These are phyloP conservation scores for Polymixis flavicincta DNA, from an alignment of 2,888 invertebrate genomes.

Conservation along the genomic window DNA sequence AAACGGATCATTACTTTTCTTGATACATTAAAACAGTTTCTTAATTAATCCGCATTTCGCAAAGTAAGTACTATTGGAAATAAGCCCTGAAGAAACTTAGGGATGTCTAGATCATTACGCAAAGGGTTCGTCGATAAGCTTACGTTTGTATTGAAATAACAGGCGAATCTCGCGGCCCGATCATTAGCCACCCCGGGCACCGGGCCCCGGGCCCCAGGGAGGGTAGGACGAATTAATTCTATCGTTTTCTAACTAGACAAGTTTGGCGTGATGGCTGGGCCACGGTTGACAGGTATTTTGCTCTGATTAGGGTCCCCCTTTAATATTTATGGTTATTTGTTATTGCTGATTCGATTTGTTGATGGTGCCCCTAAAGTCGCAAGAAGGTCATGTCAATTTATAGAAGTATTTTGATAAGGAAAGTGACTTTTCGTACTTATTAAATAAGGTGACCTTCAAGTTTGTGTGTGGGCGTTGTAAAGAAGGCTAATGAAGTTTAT, in stretches of 20 bases:
- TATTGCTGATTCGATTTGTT: slow-evolving; percentile 56
- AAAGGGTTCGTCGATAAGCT: slow-evolving; percentile 58
- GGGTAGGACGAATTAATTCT: slow-evolving; percentile 56
- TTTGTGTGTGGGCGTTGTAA: slow-evolving; percentile 10
- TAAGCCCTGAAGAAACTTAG: slow-evolving; percentile 45
- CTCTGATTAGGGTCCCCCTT: slow-evolving; percentile 63
- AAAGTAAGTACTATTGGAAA: slow-evolving; percentile 27
- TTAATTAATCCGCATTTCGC: slow-evolving; percentile 42
- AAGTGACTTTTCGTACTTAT: neutral
- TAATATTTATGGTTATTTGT: slow-evolving; percentile 61
- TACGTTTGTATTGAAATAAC: slow-evolving; percentile 57
- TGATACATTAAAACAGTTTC: slow-evolving; percentile 24
- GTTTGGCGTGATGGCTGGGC: slow-evolving; percentile 51
- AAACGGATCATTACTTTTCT: slow-evolving; percentile 34
- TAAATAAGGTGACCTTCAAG: slow-evolving; percentile 3
- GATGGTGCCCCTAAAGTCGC: slow-evolving; percentile 28
- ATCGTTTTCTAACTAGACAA: slow-evolving; percentile 63
- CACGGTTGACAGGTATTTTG: slow-evolving; percentile 66
- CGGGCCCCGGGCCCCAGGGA: neutral
- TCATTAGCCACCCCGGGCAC: slow-evolving; percentile 39
- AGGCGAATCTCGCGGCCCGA: slow-evolving; percentile 47
- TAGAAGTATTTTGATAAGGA: slow-evolving; percentile 2
- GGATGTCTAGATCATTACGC: slow-evolving; percentile 45
- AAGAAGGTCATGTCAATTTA: slow-evolving; percentile 23
- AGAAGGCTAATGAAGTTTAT: slow-evolving; percentile 16